Base-by-base conservation (phyloP, 2,888 invertebrate species). In the Meandrusa payeni region DNA sequence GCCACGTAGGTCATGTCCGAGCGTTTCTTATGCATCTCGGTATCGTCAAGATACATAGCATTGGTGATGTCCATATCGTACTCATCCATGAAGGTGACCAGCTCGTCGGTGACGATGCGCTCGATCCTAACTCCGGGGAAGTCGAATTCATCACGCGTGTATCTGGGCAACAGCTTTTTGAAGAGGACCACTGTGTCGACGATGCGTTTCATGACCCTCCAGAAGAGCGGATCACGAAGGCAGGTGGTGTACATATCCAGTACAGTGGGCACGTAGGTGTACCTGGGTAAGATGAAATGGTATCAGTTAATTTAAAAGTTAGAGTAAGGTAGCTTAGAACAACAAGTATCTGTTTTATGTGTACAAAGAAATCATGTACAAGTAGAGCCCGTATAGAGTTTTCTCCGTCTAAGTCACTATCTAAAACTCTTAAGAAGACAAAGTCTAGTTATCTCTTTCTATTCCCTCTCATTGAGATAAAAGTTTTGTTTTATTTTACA, bases 171-270 rank as follows among this genome's bases (percentile, higher is more conserved):
- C 56, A 85, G 77, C 42, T 78, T 69, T 74, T 92, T 92, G 88
- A 91, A 93, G 37, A 89, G 85, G 48, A 81, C 74, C 70, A 90
- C 89, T 51, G 78, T 86, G 48, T 89, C 75, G 29, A 85, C 64
- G 62, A 93, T 73, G 50, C 90, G 90, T 69, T 92, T 91, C 80
- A 91, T 90, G 52, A 93, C 74, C 54, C 89, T 89, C 85, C 92
- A 94, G 90, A 91, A 93, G 41, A 92, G 88, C 6, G 94, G 94
- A 74, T 94, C 94, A 38, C 93, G 91, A 59, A 93, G 71, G 57
- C 91, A 89, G 1, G 93, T 92, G 43, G 88, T 80, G 67, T 89
- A 90, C 69, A 90, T 89, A 59, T 93, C 90, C 54, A 93, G 70
- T 6, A 90, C 89, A 26, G 91, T 89, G 5, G 93, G 92, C 31